phyloP scores from a whole-genome alignment of 1,140 invertebrate genomes.

The Conus betulinus region DNA sequence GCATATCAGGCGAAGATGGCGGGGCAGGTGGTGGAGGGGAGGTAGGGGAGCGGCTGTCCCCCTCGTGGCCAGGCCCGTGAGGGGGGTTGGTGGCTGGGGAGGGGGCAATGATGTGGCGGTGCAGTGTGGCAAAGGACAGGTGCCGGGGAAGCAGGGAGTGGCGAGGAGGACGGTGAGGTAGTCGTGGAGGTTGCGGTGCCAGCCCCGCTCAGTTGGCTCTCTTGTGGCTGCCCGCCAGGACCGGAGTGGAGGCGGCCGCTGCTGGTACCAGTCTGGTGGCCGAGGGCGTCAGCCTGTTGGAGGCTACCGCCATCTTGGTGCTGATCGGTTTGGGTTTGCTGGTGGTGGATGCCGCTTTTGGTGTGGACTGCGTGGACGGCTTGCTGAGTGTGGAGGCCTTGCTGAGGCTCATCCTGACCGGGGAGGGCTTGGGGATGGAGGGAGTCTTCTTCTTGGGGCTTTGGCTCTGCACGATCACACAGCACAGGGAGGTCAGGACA shows the following conservation, averaged over 20 bases:
- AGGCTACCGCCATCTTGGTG: not conserved
- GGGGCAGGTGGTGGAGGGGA: not conserved
- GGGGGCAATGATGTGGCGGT: too few relatives aligned
- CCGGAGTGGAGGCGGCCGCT: not conserved
- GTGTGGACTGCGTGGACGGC: not conserved
- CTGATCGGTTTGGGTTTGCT: not conserved
- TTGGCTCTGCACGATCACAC: not conserved
- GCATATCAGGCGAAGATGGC: not conserved
- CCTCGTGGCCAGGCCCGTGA: not conserved
- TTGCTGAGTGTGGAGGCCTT: not conserved
- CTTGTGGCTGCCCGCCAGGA: not conserved
- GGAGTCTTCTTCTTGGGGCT: slow-evolving; percentile 14
- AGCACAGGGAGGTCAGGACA: too few relatives aligned
- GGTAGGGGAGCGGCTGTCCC: not conserved
- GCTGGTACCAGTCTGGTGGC: not conserved
- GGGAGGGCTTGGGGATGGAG: not conserved
- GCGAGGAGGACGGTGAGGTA: not conserved
- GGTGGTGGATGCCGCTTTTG: not conserved
- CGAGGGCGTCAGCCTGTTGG: not conserved
- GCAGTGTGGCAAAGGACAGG: not conserved
- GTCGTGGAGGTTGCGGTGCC: not conserved
- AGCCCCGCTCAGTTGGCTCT: not conserved
- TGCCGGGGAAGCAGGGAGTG: not conserved
- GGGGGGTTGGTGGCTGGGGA: not conserved
- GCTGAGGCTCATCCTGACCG: slow-evolving; percentile 10